These are phyloP conservation scores for Cynoglossus semilaevis DNA, from an alignment of 2,113 vertebrate species.

Conservation along the genomic window DNA sequence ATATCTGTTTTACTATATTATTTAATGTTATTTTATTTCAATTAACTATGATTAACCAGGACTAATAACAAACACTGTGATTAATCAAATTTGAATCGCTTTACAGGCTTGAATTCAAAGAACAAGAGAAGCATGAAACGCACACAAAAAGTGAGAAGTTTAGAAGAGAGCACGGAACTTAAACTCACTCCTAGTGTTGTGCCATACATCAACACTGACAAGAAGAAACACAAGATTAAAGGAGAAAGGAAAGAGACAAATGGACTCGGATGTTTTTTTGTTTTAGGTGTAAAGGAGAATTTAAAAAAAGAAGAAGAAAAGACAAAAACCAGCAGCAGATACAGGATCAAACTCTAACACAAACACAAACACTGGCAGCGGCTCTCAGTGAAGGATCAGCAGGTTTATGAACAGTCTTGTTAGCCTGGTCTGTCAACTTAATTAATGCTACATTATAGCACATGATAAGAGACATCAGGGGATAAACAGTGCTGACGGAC, in stretches of 20 bases:
- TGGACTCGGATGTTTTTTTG: neutral
- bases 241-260: constrained; percentile 10
- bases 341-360: neutral
- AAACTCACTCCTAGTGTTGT: constrained; percentile 6
- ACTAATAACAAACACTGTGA: too few species aligned
- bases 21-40: too few species aligned
- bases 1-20: too few species aligned
- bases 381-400: neutral
- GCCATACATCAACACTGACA: constrained; percentile 26
- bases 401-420: constrained; percentile 1
- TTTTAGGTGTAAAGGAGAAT: constrained; percentile 18
- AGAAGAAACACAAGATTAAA: constrained; percentile 12
- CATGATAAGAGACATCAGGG: too few species aligned
- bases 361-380: constrained; percentile 1
- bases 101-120: too few species aligned
- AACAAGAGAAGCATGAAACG: constrained; percentile 3
- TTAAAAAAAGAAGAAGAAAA: constrained; percentile 1
- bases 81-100: too few species aligned
- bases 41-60: too few species aligned
- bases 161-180: constrained; percentile 14
- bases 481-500: too few species aligned
- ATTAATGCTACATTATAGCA: too few species aligned
- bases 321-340: constrained; percentile 6
- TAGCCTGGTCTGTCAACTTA: neutral
- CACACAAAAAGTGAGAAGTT: constrained; percentile 3